Percentiles rank a stretch among this genome's conserved stretches.
Evolutionary conservation across 1,140 invertebrate species (phyloP).

Genomic region (Apis laboriosa): DNA sequence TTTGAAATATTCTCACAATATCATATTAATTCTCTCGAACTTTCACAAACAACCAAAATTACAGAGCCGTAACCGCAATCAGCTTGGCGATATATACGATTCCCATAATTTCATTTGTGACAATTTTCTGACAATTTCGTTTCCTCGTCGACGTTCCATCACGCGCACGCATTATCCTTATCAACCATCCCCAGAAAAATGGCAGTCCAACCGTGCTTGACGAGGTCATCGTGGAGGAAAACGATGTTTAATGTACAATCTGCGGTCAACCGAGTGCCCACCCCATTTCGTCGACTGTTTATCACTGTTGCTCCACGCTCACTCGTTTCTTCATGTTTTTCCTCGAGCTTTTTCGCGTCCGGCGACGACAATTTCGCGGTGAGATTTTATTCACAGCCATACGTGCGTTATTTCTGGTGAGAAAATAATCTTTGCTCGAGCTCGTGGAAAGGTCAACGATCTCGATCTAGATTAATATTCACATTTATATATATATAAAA

Average conservation of each 20-base stretch:
- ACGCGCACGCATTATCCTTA: neutral
- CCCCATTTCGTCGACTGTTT: slow-evolving; percentile 52
- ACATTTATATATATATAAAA: too few species aligned
- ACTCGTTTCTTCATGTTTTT: slow-evolving; percentile 34
- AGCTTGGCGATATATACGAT: neutral
- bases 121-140: slow-evolving; percentile 2
- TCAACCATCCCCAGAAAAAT: neutral
- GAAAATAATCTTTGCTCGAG: neutral
- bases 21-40: neutral
- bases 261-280: slow-evolving; percentile 38
- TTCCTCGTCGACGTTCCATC: neutral
- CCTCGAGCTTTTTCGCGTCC: slow-evolving; percentile 26
- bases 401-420: slow-evolving; percentile 11
- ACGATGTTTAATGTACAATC: slow-evolving; percentile 22
- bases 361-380: slow-evolving; percentile 17
- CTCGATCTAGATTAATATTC: too few species aligned
- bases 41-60: neutral
- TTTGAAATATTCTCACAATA: too few species aligned
- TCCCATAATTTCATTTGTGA: neutral
- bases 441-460: too few species aligned
- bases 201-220: too few species aligned
- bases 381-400: slow-evolving; percentile 44
- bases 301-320: slow-evolving; percentile 19
- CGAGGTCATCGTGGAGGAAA: neutral
- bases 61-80: neutral